A percentile compares a stretch with the other conserved stretches of the same genome.
Conservation (phyloP, 2,797 vertebrate species). For the Gadopsis bispinosus region DNA sequence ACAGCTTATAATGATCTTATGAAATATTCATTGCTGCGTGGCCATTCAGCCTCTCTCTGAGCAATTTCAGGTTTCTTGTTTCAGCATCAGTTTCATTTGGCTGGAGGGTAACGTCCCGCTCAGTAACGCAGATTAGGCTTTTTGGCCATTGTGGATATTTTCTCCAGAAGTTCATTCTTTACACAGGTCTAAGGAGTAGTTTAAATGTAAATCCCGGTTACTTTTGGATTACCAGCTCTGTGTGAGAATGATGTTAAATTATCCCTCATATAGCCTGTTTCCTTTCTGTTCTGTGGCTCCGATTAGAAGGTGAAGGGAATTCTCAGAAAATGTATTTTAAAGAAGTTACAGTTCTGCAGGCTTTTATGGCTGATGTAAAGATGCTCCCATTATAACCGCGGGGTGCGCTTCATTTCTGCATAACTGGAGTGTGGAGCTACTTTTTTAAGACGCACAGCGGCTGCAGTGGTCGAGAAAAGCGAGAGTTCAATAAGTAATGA, state of each 20-base stretch:
- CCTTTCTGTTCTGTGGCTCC: neutral
- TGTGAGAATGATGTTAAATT: neutral
- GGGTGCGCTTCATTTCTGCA: neutral
- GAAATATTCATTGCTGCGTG: conserved; percentile 72
- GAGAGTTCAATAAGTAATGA: neutral
- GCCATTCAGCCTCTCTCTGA: conserved; percentile 41
- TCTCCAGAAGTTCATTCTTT: neutral
- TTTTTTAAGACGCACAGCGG: neutral
- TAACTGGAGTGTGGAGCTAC: neutral
- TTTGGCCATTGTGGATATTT: conserved; percentile 9
- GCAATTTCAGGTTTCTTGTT: conserved; percentile 65
- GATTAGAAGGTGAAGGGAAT: no score
- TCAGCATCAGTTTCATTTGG: conserved; percentile 62
- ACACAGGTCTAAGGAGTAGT: neutral
- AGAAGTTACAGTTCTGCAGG: no score
- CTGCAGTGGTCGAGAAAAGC: neutral
- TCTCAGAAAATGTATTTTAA: neutral
- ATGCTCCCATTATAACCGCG: neutral
- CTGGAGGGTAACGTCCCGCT: conserved; percentile 2
- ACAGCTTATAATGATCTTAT: conserved; percentile 64
- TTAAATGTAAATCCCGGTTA: neutral
- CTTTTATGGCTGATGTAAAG: no score
- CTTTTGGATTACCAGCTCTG: neutral
- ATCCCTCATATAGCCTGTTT: neutral
- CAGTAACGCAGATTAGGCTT: conserved; percentile 9